Evolutionary conservation across 2,888 invertebrate species (phyloP).

Genomic region (Abrostola triplasia): DNA sequence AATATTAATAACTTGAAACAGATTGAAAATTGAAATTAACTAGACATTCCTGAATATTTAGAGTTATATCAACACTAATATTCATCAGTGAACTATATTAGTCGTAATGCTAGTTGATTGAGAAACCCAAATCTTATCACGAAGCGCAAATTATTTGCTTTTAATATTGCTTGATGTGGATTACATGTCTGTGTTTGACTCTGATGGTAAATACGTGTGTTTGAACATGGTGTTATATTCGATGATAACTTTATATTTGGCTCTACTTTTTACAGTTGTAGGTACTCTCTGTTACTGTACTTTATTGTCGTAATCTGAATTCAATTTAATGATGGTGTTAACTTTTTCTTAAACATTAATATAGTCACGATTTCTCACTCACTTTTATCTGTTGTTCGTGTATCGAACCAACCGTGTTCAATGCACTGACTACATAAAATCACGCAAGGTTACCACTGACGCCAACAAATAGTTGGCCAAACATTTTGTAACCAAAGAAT

Average conservation of each 20-base stretch:
- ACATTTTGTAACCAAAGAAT: conserved; percentile 20
- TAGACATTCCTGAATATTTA: conserved; percentile 15
- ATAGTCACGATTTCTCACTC: too few species aligned
- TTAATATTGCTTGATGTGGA: conserved; percentile 28
- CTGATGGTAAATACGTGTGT: conserved; percentile 15
- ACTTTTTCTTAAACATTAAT: too few species aligned
- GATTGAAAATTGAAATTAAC: conserved; percentile 9
- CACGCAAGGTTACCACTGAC: neutral
- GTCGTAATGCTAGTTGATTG: conserved; percentile 23
- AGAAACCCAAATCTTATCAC: conserved; percentile 8
- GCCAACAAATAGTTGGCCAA: neutral
- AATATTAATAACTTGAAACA: conserved; percentile 14
- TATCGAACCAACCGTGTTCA: too few species aligned
- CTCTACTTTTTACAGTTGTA: too few species aligned
- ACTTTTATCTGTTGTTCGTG: too few species aligned
- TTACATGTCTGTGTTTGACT: conserved; percentile 13
- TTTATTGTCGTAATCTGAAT: too few species aligned
- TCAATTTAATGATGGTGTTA: too few species aligned
- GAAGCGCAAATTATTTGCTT: conserved; percentile 32
- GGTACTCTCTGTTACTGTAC: too few species aligned
- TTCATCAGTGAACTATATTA: conserved; percentile 19
- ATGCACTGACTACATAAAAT: too few species aligned
- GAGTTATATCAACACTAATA: conserved; percentile 12
- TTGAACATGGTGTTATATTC: conserved; percentile 6
- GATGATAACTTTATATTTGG: too few species aligned